phyloP scores from a whole-genome alignment of 1,140 invertebrate genomes.

The Diplogasteroides magnus region DNA sequence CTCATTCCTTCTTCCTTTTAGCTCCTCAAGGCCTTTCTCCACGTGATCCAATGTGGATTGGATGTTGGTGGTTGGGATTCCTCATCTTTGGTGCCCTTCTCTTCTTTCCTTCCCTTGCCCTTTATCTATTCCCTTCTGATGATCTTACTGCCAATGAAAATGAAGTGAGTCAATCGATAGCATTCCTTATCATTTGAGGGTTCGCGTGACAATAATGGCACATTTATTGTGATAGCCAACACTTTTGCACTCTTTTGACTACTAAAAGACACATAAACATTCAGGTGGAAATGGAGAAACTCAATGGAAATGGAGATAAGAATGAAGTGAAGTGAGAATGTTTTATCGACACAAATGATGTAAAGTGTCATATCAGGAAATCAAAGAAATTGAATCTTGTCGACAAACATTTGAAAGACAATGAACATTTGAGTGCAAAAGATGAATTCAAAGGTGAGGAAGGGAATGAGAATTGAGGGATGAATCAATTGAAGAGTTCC shows the following conservation, averaged over 20 bases:
- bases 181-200: too few species aligned
- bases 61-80: slow-evolving; percentile 43
- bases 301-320: slow-evolving; percentile 13
- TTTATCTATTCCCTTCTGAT: slow-evolving; percentile 30
- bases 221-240: too few species aligned
- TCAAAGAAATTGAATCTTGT: slow-evolving; percentile 21
- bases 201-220: too few species aligned
- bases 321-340: slow-evolving; percentile 16
- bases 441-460: not conserved
- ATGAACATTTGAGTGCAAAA: slow-evolving; percentile 7
- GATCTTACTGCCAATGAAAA: not conserved
- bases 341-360: too few species aligned
- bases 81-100: slow-evolving; percentile 34
- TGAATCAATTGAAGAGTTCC: slow-evolving; percentile 33
- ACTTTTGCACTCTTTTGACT: too few species aligned
- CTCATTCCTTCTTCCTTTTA: slow-evolving; percentile 18
- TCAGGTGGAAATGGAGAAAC: not conserved
- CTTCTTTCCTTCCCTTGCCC: slow-evolving; percentile 32
- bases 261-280: too few species aligned
- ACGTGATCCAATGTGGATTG: slow-evolving; percentile 41
- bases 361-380: not conserved
- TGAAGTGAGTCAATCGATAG: not conserved
- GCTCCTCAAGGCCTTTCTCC: slow-evolving; percentile 33
- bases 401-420: slow-evolving; percentile 32
- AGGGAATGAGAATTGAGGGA: too few species aligned